A percentile compares a stretch with the other conserved stretches of the same genome.
phyloP scores from a whole-genome alignment of 2,797 vertebrate species.

The Sebastes dallii region DNA sequence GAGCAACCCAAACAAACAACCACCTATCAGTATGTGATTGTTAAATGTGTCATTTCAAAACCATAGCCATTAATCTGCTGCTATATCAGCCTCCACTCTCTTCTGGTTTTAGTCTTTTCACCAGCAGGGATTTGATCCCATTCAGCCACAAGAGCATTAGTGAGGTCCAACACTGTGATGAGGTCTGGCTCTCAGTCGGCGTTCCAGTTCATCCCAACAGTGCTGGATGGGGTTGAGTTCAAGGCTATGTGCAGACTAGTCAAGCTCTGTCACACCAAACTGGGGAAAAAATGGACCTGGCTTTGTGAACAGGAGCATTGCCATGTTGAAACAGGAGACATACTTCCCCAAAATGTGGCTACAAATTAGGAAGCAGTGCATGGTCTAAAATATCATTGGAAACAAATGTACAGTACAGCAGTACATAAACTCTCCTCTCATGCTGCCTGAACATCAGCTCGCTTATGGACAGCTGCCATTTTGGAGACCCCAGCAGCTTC shows the following conservation, averaged over 20 bases:
- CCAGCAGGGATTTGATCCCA: neutral
- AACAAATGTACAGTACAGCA: neutral
- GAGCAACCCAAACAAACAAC: neutral
- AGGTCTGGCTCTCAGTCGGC: neutral
- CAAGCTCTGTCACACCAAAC: neutral
- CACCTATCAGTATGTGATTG: neutral
- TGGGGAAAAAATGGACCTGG: neutral
- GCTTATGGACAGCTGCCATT: slow-evolving; percentile 36
- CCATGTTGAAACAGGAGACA: neutral
- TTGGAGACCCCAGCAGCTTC: slow-evolving; percentile 11
- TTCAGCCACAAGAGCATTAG: neutral
- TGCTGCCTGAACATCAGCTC: neutral
- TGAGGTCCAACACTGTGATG: neutral
- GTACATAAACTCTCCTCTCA: neutral
- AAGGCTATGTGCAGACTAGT: neutral
- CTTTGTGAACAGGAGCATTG: neutral
- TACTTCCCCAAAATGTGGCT: neutral
- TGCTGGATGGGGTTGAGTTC: neutral
- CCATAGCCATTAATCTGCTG: neutral
- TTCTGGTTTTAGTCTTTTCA: neutral
- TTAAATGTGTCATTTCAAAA: neutral
- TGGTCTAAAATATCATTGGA: neutral
- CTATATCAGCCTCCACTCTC: neutral
- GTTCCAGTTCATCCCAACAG: neutral
- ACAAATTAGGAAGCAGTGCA: neutral